Base-by-base conservation (phyloP, 2,888 invertebrate species). In the Ophion ventricosus region DNA sequence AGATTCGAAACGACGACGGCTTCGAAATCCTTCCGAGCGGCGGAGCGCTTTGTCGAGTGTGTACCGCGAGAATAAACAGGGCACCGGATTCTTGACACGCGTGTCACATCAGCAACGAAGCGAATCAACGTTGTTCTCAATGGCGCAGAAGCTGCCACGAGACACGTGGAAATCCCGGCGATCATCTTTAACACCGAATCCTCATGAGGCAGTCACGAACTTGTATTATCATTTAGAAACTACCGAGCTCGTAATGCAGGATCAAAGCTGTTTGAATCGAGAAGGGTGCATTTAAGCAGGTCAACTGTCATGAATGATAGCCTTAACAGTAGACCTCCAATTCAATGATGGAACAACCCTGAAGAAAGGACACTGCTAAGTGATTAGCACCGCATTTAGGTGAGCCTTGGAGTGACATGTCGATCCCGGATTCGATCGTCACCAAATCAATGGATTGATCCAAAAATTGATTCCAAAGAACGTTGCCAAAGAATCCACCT, bases 21-120 rank as follows among this genome's bases (percentile, higher is more conserved):
- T 78, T 66, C 73, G 67, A 73, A 82, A 82, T 78, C 77, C 77
- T 73, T 77, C 78, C 64, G 61, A 78, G 67, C 73, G 67, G 61
- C 66, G 25, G 35, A 59, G 77, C 66, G 26, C 66, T 56, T 66
- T 74, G 40, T 59, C 59, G 43, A n/a, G 57, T 66, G 79, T 56
- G 35, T 23, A 66, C 73, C 25, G 43, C 10, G 64, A 61, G 57
- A 56, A 40, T 49, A 49, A 64, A 17, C 57, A 26, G 29, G 7
- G 25, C 17, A 26, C 3, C n/a, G 49, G 72, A 56, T 77, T 17
- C 29, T 49, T 54, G 77, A 61, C 66, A 69, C 59, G 25, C 35
- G 64, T 56, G 26, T 49, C 43, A 67, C 67, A 67, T 1, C 43
- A 17, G 14, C 25, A 26, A 23, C 25, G n/a, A 49, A 67, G 23